These are phyloP conservation scores for Stegostoma tigrinum DNA, from an alignment of 2,113 vertebrate genomes.

Conservation along the genomic window DNA sequence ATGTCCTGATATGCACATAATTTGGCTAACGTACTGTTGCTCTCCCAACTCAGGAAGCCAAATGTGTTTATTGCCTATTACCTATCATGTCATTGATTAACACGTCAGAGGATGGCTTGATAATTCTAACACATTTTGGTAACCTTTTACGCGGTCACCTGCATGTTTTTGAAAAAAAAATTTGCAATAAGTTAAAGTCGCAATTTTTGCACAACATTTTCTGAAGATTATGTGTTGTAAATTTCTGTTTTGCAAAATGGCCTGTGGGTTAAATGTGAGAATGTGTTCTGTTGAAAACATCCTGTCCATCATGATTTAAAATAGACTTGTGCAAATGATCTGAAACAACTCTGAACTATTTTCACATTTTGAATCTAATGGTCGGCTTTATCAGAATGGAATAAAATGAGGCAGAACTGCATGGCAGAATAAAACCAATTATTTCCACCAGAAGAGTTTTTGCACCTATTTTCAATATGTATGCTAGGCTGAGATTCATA, in stretches of 20 bases:
- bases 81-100: neutral
- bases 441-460: too few species aligned
- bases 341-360: neutral
- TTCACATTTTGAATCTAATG: neutral
- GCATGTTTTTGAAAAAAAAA: neutral
- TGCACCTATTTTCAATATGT: too few species aligned
- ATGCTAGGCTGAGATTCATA: too few species aligned
- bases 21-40: neutral
- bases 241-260: neutral
- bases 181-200: neutral
- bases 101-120: neutral
- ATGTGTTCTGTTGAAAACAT: neutral
- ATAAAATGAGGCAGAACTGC: too few species aligned
- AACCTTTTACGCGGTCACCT: neutral
- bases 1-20: neutral
- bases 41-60: neutral
- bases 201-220: neutral
- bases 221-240: neutral
- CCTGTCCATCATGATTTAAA: neutral
- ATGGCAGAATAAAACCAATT: too few species aligned
- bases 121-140: neutral
- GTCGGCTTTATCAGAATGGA: neutral
- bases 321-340: neutral
- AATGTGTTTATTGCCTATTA: neutral
- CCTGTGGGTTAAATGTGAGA: neutral